Conservation (phyloP, 2,888 invertebrate genomes). For the Eulithis testata region DNA sequence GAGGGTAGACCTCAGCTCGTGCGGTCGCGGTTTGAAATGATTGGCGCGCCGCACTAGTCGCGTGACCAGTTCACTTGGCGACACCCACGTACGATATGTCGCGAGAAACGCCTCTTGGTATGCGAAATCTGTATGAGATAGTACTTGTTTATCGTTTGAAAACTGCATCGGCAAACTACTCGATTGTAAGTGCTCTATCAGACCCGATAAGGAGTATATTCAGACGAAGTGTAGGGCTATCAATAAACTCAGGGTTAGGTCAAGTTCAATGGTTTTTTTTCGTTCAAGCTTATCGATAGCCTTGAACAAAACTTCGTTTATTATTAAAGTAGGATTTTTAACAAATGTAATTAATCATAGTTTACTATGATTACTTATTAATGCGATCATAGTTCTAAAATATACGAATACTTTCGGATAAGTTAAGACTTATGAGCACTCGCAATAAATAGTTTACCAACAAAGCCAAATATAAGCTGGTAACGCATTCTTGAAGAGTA, state of each 20-base stretch:
- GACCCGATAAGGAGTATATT: neutral
- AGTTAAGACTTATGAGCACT: constrained; percentile 29
- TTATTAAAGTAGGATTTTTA: no score
- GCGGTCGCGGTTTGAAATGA: constrained; percentile 86
- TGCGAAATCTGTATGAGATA: constrained; percentile 88
- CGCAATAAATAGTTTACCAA: constrained; percentile 41
- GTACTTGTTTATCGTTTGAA: constrained; percentile 14
- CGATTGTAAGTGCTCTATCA: constrained; percentile 29
- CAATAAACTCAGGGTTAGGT: neutral
- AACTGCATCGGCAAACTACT: constrained; percentile 25
- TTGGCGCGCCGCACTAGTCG: constrained; percentile 91
- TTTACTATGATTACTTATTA: no score
- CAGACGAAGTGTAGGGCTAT: no score
- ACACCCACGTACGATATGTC: constrained; percentile 98
- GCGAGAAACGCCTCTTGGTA: constrained; percentile 99
- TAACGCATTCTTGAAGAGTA: constrained; percentile 44
- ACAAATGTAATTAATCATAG: no score
- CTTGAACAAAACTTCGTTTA: no score
- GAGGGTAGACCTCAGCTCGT: constrained; percentile 93
- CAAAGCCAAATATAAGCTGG: constrained; percentile 43
- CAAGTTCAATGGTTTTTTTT: no score
- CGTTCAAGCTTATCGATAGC: no score
- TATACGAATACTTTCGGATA: neutral
- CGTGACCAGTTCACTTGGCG: constrained; percentile 93
- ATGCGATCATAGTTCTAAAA: neutral